Conservation (phyloP, 2,113 vertebrate genomes). For the Hypocryptadius cinnamomeus region DNA sequence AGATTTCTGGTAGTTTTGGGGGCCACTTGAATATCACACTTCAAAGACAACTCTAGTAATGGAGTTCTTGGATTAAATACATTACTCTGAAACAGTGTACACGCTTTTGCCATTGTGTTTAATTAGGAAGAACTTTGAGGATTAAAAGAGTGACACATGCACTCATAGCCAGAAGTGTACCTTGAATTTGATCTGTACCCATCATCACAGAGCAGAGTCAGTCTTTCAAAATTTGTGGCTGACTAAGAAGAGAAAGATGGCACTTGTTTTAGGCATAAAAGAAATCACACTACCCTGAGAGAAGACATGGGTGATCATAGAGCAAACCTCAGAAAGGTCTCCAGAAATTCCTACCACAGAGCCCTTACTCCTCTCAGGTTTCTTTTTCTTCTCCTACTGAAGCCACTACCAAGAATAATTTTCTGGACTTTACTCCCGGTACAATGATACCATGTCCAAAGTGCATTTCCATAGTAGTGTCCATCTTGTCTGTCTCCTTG, state of each 20-base stretch:
- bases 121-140: background rate
- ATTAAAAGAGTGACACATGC: background rate
- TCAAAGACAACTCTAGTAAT: background rate
- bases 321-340: background rate
- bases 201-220: background rate
- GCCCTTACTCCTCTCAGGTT: background rate
- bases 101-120: background rate
- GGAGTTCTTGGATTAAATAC: background rate
- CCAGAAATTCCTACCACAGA: background rate
- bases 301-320: background rate
- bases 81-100: background rate
- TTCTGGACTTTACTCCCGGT: background rate
- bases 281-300: background rate
- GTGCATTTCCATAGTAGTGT: background rate
- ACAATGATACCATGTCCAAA: fast-evolving
- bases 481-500: background rate
- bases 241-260: background rate
- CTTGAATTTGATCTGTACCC: background rate
- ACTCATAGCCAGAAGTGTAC: background rate
- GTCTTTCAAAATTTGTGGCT: background rate
- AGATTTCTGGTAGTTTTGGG: background rate
- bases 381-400: background rate
- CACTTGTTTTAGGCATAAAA: background rate
- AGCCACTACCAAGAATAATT: background rate
- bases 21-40: background rate